phyloP scores from a whole-genome alignment of 2,888 invertebrate species.

The Amphimallon solstitiale region DNA sequence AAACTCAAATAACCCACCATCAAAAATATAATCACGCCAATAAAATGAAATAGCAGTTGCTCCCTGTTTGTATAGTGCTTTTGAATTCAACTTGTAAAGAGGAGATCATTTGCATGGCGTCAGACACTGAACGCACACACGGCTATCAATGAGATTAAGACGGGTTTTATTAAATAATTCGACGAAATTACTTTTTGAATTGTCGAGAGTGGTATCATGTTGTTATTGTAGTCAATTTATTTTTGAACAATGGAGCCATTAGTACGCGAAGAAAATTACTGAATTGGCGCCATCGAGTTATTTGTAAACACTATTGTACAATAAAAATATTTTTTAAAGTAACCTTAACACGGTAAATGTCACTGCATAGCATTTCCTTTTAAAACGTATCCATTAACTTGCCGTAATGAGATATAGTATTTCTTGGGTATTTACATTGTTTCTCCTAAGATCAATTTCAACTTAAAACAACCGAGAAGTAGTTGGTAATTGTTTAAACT shows the following conservation, averaged over 20 bases:
- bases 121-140: slow-evolving; percentile 18
- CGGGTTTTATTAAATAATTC: slow-evolving; percentile 32
- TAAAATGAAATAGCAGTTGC: slow-evolving; percentile 9
- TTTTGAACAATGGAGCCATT: slow-evolving; percentile 39
- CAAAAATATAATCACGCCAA: slow-evolving; percentile 6
- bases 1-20: background rate
- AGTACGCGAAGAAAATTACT: slow-evolving; percentile 37
- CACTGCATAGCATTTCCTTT: background rate
- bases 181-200: slow-evolving; percentile 31
- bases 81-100: background rate
- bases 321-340: slow-evolving; percentile 2
- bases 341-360: background rate
- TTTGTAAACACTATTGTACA: slow-evolving; percentile 32
- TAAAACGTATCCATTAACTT: no score
- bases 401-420: background rate
- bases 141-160: slow-evolving; percentile 35
- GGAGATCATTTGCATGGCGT: slow-evolving; percentile 35
- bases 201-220: slow-evolving; percentile 27
- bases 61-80: background rate
- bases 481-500: no score
- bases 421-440: background rate
- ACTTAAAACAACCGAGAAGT: no score
- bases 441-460: no score
- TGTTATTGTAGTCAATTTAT: slow-evolving; percentile 40
- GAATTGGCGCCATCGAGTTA: slow-evolving; percentile 39